Base-by-base conservation (phyloP, 2,888 invertebrate species). In the Aplocera efformata region DNA sequence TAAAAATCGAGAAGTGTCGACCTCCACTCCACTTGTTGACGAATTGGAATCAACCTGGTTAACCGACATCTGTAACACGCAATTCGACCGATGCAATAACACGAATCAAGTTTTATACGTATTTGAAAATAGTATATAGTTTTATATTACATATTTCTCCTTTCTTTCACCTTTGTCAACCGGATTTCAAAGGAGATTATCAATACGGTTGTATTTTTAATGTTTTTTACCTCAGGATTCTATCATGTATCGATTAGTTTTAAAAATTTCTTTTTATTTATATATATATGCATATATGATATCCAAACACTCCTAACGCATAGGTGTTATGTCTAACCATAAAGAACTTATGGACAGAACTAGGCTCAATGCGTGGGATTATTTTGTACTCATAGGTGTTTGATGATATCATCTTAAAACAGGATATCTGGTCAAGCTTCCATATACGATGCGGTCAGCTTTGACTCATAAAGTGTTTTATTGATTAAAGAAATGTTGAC, bases 21-120 rank as follows among this genome's bases (percentile, higher is more conserved):
- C 6, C 0, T 23, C 11, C 11, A 24, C 44, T 48, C 47, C 33
- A 40, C 33, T 46, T 43, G 37, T 48, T 42, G 22, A 27, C 27
- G 28, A 42, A 50, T 47, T 41, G 31, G 8, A 44, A 33, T 17
- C 34, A 48, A 43, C 48, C 48, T 51, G 42, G 32, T 50, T 45
- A 42, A 45, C 44, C 36, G 36, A 45, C 45, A 42, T 40, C 41
- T 36, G 37, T 24, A 35, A 26, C 48, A 48, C 32, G 48, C 42
- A 25, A 44, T 23, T 28, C 31, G 37, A 46, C 48, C 53, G 44
- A 47, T 46, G 32, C 13, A 29, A 42, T 39, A 31, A 40, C 38
- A 45, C 32, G 35, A 27, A 32, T 17, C 10, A 38, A 38, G 29
- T 32, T n/a, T n/a, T n/a, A n/a, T n/a, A n/a, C n/a, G n/a, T n/a